These are phyloP conservation scores for Notarius quadriscutis DNA, from an alignment of 2,113 vertebrate species.

Conservation along the genomic window DNA sequence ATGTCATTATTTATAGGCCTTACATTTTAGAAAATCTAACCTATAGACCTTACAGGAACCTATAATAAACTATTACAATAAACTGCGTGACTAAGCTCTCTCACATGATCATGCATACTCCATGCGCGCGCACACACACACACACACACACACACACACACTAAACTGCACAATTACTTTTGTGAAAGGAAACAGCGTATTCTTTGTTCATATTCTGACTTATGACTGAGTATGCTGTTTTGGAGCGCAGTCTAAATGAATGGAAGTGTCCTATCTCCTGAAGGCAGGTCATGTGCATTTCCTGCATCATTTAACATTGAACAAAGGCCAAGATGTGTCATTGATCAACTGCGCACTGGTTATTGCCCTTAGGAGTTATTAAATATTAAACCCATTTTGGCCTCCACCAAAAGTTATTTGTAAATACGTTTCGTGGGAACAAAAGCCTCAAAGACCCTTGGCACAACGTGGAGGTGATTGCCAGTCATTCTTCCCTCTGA, in stretches of 20 bases:
- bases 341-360: constrained; percentile 63
- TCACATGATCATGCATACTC: neutral
- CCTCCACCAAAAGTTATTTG: constrained; percentile 68
- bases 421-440: constrained; percentile 71
- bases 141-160: neutral
- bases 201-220: constrained; percentile 34
- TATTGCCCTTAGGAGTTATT: constrained; percentile 70
- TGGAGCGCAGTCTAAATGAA: constrained; percentile 47
- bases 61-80: neutral
- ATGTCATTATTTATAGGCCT: neutral
- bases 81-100: neutral
- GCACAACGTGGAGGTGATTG: constrained; percentile 68
- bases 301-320: constrained; percentile 53
- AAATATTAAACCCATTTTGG: constrained; percentile 76
- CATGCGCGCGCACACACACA: too few species aligned
- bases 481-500: constrained; percentile 52
- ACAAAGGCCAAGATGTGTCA: constrained; percentile 56
- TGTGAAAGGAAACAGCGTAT: constrained; percentile 4
- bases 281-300: constrained; percentile 53
- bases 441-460: constrained; percentile 68
- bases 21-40: neutral
- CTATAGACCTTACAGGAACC: neutral
- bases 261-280: constrained; percentile 43
- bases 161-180: neutral
- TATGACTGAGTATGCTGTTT: constrained; percentile 49